Conservation (phyloP, 2,113 vertebrate species). For the Aix galericulata region DNA sequence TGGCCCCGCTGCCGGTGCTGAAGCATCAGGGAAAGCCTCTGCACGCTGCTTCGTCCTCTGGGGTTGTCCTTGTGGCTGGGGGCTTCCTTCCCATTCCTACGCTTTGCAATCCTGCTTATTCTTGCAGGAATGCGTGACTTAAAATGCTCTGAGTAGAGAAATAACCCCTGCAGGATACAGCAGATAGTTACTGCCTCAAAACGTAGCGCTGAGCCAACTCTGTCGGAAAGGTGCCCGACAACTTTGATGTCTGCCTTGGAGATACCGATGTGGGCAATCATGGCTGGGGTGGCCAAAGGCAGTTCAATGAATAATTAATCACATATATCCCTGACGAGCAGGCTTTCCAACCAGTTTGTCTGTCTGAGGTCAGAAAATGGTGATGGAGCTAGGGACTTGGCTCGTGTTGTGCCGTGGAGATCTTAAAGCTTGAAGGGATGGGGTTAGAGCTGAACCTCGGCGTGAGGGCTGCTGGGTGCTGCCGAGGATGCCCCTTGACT, state of each 20-base stretch:
- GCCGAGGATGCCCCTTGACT: background rate
- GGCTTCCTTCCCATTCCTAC: background rate
- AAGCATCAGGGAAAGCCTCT: background rate
- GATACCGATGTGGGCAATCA: background rate
- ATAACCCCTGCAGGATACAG: background rate
- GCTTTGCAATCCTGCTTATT: background rate
- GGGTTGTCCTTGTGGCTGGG: background rate
- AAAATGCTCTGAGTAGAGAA: background rate
- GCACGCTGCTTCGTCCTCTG: background rate
- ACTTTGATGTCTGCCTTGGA: background rate
- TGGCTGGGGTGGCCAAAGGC: constrained; percentile 22
- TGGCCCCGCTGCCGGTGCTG: background rate
- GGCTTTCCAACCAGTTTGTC: background rate
- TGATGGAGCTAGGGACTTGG: background rate
- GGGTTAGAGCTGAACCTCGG: background rate
- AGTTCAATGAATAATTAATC: constrained; percentile 56
- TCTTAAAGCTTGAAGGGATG: background rate
- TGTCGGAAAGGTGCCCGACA: background rate
- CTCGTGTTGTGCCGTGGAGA: background rate
- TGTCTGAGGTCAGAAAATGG: background rate
- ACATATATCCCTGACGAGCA: background rate
- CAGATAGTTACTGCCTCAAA: background rate
- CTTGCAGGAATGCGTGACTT: background rate
- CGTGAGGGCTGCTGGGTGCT: background rate
- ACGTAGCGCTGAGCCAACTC: background rate